A percentile compares a stretch with the other conserved stretches of the same genome.
Evolutionary conservation across 2,113 vertebrate species (phyloP).

Genomic region (Sapayoa aenigma): DNA sequence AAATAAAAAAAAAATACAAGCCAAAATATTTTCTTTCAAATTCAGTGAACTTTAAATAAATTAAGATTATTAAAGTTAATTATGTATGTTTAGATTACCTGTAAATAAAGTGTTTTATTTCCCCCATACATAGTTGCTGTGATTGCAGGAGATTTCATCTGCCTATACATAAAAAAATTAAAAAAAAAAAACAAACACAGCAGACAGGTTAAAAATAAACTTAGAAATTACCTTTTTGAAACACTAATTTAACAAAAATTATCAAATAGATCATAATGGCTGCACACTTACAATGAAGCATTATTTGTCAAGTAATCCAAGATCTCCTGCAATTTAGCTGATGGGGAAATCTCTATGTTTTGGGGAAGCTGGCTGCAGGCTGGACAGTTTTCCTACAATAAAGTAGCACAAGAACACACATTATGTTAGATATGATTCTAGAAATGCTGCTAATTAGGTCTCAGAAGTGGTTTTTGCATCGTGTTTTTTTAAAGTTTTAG

Average conservation of each 20-base stretch:
- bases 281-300: slow-evolving; percentile 84
- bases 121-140: slow-evolving; percentile 93
- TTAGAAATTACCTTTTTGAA: background rate
- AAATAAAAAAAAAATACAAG: background rate
- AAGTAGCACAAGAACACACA: background rate
- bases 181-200: background rate
- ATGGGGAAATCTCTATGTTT: slow-evolving; percentile 87
- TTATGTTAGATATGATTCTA: background rate
- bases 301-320: slow-evolving; percentile 90
- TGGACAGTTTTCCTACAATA: slow-evolving; percentile 84
- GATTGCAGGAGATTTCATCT: slow-evolving; percentile 94
- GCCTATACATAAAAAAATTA: slow-evolving; percentile 71
- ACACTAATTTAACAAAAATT: background rate
- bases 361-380: slow-evolving; percentile 95
- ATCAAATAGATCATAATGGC: background rate
- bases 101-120: slow-evolving; percentile 97
- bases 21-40: background rate
- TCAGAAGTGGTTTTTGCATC: background rate
- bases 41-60: background rate
- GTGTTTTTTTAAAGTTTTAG: background rate
- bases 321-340: slow-evolving; percentile 90
- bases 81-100: slow-evolving; percentile 73
- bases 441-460: background rate
- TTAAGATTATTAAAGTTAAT: background rate
- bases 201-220: background rate